Conservation (phyloP, 2,797 vertebrate species). For the Thalassophryne amazonica region DNA sequence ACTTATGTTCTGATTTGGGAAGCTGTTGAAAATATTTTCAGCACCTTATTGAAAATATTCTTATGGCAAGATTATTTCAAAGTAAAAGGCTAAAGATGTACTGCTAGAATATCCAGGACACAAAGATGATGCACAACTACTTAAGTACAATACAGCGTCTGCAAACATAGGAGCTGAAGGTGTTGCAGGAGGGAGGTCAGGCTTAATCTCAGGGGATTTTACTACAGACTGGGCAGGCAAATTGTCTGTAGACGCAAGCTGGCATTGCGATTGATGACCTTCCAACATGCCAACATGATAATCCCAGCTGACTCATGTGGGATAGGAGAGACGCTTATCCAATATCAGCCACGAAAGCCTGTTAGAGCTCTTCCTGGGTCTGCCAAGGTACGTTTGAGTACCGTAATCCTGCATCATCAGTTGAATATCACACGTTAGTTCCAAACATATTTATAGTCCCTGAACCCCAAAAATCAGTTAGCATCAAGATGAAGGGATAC, state of each 20-base stretch:
- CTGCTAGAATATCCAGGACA: background rate
- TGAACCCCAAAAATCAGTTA: background rate
- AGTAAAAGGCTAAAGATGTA: background rate
- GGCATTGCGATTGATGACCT: constrained; percentile 26
- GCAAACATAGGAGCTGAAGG: constrained; percentile 17
- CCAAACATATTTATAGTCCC: background rate
- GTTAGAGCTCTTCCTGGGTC: constrained; percentile 49
- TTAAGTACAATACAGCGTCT: constrained; percentile 13
- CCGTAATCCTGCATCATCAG: constrained; percentile 30
- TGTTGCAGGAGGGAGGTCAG: constrained; percentile 30
- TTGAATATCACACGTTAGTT: constrained; percentile 1
- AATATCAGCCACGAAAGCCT: constrained; percentile 40
- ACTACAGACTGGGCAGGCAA: constrained; percentile 4
- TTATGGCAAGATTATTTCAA: no score
- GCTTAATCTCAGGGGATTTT: constrained; percentile 37
- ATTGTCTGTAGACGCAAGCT: constrained; percentile 15
- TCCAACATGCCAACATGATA: constrained; percentile 35
- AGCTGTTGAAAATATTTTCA: no score
- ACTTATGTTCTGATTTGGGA: no score
- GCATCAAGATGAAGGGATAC: background rate
- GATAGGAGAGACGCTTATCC: constrained; percentile 41
- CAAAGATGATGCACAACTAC: constrained; percentile 13
- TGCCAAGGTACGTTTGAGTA: constrained; percentile 18
- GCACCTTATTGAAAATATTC: no score
- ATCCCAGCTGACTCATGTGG: constrained; percentile 55